phyloP scores from a whole-genome alignment of 2,113 vertebrate genomes.

The Deroptyus accipitrinus region DNA sequence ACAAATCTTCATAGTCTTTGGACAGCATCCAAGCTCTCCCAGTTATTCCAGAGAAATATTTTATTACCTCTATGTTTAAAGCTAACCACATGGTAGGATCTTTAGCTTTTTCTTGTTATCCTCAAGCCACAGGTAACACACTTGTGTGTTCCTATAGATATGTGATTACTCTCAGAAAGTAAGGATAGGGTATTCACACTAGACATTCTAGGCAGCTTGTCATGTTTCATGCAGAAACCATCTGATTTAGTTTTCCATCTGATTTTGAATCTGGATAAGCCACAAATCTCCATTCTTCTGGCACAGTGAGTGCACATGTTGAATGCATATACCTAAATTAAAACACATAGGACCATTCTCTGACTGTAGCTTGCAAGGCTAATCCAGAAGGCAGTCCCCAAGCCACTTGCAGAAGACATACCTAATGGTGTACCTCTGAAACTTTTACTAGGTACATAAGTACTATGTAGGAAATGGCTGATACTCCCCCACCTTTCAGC shows the following conservation, averaged over 20 bases:
- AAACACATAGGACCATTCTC: neutral
- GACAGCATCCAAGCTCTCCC: neutral
- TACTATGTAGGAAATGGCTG: neutral
- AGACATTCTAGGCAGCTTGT: neutral
- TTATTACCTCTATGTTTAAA: neutral
- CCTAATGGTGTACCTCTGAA: neutral
- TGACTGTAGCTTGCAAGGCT: neutral
- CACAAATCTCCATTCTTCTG: neutral
- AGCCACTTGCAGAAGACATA: neutral
- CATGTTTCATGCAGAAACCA: neutral
- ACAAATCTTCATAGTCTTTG: neutral
- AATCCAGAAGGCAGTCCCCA: neutral
- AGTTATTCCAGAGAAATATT: neutral
- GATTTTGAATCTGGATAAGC: neutral
- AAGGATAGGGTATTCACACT: neutral
- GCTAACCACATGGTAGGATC: neutral
- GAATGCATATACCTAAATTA: neutral
- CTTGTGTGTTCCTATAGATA: neutral
- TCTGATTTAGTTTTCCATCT: neutral
- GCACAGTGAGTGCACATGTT: rapidly evolving
- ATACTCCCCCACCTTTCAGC: neutral
- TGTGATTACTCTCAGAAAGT: neutral
- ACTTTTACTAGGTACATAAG: neutral
- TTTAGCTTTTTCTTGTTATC: neutral
- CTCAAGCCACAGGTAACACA: neutral